Evolutionary conservation across 1,140 invertebrate genomes (phyloP).

Genomic region (Anoplophora glabripennis): DNA sequence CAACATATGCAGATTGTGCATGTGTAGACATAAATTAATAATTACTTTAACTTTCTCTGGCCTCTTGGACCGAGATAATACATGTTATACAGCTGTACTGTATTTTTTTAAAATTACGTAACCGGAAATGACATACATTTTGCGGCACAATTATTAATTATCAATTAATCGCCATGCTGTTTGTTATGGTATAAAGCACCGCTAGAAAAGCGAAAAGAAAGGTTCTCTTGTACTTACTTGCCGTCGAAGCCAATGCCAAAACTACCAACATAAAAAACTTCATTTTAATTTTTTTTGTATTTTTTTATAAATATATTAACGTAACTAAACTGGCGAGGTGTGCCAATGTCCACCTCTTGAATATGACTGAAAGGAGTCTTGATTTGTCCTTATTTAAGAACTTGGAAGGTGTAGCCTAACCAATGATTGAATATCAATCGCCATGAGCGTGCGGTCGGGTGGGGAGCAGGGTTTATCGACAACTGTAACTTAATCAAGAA

Average conservation of each 20-base stretch:
- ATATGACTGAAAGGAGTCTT: constrained; percentile 2
- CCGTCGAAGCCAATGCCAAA: not conserved
- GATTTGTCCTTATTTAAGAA: constrained; percentile 10
- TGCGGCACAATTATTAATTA: not conserved
- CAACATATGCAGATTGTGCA: no score
- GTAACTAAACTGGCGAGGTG: not conserved
- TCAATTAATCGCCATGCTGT: not conserved
- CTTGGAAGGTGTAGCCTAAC: constrained; percentile 3
- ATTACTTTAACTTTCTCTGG: not conserved
- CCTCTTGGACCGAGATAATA: not conserved
- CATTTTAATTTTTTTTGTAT: constrained; percentile 4
- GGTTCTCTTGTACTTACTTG: not conserved
- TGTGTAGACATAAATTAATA: not conserved
- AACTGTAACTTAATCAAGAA: no score
- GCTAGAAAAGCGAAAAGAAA: not conserved
- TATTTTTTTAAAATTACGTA: constrained; percentile 1
- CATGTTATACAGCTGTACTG: not conserved
- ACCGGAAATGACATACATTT: not conserved
- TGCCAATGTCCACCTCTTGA: constrained; percentile 9
- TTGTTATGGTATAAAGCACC: not conserved
- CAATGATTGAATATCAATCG: not conserved
- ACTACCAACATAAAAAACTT: not conserved
- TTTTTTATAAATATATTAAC: not conserved
- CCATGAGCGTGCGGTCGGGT: no score
- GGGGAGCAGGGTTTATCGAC: no score